Percentiles rank a stretch among this genome's conserved stretches.
These are phyloP conservation scores for Gisinianus flammeolus DNA, from an alignment of 2,888 invertebrate genomes.

Conservation along the genomic window DNA sequence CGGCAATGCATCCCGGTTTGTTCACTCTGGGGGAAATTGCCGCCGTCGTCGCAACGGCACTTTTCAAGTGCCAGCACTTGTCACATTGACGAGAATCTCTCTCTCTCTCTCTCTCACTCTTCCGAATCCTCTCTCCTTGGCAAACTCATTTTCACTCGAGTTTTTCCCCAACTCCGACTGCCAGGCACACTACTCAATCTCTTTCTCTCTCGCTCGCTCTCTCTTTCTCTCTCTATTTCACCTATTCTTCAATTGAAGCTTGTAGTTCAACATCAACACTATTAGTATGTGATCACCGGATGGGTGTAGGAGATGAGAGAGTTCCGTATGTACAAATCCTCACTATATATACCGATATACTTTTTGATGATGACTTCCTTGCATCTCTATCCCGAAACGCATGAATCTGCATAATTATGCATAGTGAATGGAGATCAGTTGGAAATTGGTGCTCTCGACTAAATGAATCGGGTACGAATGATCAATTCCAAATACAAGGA, in stretches of 20 bases:
- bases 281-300: no score
- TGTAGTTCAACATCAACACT: no score
- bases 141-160: slow-evolving; percentile 24
- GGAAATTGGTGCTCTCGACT: slow-evolving; percentile 4
- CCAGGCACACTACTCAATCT: background rate
- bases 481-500: slow-evolving; percentile 17
- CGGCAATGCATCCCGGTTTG: slow-evolving; percentile 14
- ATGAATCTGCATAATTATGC: background rate
- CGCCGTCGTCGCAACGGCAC: slow-evolving; percentile 39
- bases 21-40: slow-evolving; percentile 34
- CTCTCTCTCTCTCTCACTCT: slow-evolving; percentile 24
- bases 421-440: background rate
- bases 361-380: no score
- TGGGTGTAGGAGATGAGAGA: no score
- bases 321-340: no score
- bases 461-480: slow-evolving; percentile 19
- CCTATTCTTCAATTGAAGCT: background rate
- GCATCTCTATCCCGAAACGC: background rate
- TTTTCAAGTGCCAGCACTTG: slow-evolving; percentile 47
- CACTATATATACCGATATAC: no score
- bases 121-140: background rate
- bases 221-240: background rate
- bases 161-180: slow-evolving; percentile 27
- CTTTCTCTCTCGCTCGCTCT: background rate
- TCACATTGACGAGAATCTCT: slow-evolving; percentile 37